A percentile compares a stretch with the other conserved stretches of the same genome.
These are phyloP conservation scores for Fulica atra DNA, from an alignment of 2,113 vertebrate species.

Conservation along the genomic window DNA sequence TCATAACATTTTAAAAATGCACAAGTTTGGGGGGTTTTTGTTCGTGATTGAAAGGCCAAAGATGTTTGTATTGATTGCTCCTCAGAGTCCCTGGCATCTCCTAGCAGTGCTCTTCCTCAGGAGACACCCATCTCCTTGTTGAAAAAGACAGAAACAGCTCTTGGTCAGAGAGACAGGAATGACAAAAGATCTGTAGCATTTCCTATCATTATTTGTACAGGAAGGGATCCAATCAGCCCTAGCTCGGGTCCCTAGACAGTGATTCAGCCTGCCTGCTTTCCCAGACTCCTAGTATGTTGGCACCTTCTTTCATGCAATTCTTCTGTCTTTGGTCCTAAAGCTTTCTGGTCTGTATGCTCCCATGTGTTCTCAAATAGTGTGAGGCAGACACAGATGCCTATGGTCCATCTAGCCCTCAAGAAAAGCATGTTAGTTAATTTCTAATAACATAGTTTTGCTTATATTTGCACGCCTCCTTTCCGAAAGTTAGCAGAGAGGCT, in stretches of 20 bases:
- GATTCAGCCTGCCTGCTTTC: background rate
- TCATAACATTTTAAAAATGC: background rate
- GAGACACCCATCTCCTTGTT: background rate
- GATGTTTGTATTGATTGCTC: background rate
- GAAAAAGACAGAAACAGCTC: background rate
- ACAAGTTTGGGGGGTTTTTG: background rate
- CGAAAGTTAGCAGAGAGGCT: background rate
- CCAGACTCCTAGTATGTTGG: background rate
- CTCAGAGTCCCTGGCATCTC: background rate
- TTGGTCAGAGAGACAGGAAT: background rate
- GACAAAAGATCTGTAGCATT: background rate
- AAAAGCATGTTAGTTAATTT: background rate
- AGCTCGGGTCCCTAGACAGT: background rate
- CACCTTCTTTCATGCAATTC: background rate
- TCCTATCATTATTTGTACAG: background rate
- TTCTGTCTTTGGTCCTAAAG: background rate
- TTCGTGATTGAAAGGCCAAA: background rate
- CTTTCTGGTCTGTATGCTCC: background rate
- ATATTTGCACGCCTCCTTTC: background rate
- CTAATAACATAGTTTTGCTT: background rate
- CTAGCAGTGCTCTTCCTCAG: background rate
- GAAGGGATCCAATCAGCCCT: background rate
- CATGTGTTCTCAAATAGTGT: background rate
- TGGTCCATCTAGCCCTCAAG: background rate
- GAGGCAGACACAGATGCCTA: background rate